Evolutionary conservation across 1,140 invertebrate genomes (phyloP).

Genomic region (Rhopalosiphum maidis): DNA sequence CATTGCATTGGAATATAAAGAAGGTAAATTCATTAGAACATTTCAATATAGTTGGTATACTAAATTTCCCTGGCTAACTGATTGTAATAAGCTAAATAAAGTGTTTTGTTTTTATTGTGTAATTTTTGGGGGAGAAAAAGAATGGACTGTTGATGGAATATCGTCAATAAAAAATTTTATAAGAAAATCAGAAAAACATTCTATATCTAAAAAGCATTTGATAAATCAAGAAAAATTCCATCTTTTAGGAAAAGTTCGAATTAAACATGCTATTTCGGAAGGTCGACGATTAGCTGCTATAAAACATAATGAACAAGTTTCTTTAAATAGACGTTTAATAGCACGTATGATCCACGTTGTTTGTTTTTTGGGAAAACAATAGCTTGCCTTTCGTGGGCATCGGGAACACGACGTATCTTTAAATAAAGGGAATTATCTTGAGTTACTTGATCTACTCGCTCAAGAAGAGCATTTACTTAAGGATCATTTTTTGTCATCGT

Average conservation of each 20-base stretch:
- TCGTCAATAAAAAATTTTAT: constrained; percentile 28
- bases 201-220: constrained; percentile 8
- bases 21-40: constrained; percentile 22
- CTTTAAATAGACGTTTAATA: constrained; percentile 30
- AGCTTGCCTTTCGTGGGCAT: too few relatives aligned
- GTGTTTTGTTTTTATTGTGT: constrained; percentile 54
- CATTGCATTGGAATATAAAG: background rate
- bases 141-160: constrained; percentile 48
- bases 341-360: too few relatives aligned
- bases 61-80: constrained; percentile 34
- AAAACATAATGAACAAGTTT: constrained; percentile 56
- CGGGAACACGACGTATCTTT: too few relatives aligned
- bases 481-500: too few relatives aligned
- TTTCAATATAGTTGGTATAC: constrained; percentile 28
- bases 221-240: constrained; percentile 26
- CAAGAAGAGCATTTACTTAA: too few relatives aligned
- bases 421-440: too few relatives aligned
- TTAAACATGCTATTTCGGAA: constrained; percentile 28
- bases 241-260: background rate
- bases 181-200: constrained; percentile 5
- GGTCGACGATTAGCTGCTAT: background rate
- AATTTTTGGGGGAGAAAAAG: constrained; percentile 45
- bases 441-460: too few relatives aligned
- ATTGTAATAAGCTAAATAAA: constrained; percentile 28
- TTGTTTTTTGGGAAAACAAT: too few relatives aligned